These are phyloP conservation scores for Pelochelys cantorii DNA, from an alignment of 2,797 vertebrate species.

Conservation along the genomic window DNA sequence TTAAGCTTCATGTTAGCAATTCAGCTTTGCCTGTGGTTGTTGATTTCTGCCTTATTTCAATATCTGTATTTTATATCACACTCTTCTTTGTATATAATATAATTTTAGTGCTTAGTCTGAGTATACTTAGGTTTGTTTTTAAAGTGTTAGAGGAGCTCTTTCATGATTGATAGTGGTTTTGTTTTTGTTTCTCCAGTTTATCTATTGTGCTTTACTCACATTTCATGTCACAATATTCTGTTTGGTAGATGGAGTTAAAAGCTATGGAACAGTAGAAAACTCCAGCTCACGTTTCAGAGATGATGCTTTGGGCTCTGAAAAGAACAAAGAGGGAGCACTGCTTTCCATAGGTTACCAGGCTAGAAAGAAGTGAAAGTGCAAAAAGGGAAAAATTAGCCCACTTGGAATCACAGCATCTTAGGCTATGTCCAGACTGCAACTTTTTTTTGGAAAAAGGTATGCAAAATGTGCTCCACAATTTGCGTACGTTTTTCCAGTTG, in stretches of 20 bases:
- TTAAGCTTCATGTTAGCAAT: neutral
- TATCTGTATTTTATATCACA: neutral
- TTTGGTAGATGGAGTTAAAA: neutral
- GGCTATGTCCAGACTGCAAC: too few relatives aligned
- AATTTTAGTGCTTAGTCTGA: neutral
- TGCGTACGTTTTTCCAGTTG: too few relatives aligned
- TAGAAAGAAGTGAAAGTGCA: neutral
- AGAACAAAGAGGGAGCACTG: neutral
- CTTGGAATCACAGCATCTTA: neutral
- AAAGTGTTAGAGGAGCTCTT: neutral
- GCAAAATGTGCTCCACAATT: too few relatives aligned
- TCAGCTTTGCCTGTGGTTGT: neutral
- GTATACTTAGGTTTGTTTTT: neutral
- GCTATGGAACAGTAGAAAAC: neutral
- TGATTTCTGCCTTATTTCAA: neutral
- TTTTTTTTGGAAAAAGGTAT: too few relatives aligned
- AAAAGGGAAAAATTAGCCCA: neutral
- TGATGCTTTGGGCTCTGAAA: neutral
- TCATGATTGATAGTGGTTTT: neutral
- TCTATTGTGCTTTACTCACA: rapidly evolving
- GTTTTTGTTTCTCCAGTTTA: neutral
- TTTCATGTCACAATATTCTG: neutral
- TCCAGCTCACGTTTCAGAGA: neutral
- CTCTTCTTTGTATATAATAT: neutral
- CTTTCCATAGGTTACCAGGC: neutral